These are phyloP conservation scores for Zelleria hepariella DNA, from an alignment of 2,888 invertebrate genomes.

Conservation along the genomic window DNA sequence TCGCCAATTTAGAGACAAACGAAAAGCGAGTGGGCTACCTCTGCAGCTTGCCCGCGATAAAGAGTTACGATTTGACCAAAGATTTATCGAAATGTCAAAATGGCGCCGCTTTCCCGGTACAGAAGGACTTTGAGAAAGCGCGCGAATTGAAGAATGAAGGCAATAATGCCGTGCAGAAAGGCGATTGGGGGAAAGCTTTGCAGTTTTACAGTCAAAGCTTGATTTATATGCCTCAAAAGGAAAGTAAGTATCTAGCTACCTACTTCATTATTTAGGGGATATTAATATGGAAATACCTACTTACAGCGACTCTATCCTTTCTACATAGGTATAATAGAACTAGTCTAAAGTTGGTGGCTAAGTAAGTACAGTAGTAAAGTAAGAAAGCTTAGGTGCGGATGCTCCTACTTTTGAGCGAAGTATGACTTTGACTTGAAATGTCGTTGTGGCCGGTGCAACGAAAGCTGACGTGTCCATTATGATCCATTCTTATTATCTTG, in stretches of 20 bases:
- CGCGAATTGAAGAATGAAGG: slow-evolving; percentile 78
- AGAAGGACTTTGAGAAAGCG: slow-evolving; percentile 74
- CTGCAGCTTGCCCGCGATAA: slow-evolving; percentile 67
- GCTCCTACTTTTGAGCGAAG: not conserved
- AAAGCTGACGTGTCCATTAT: not conserved
- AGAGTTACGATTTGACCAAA: slow-evolving; percentile 59
- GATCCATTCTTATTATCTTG: no score
- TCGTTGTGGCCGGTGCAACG: not conserved
- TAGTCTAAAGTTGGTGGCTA: no score
- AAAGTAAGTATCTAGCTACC: slow-evolving; percentile 74
- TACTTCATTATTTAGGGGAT: not conserved
- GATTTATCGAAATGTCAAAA: slow-evolving; percentile 45
- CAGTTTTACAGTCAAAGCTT: slow-evolving; percentile 79
- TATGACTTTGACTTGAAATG: not conserved
- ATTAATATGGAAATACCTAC: not conserved
- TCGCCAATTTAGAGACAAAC: slow-evolving; percentile 74
- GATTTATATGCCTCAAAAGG: slow-evolving; percentile 75
- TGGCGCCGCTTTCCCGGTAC: slow-evolving; percentile 47
- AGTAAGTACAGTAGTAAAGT: no score
- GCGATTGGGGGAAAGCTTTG: slow-evolving; percentile 78
- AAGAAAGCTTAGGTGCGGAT: not conserved
- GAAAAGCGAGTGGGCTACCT: slow-evolving; percentile 75
- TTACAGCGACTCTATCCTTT: no score
- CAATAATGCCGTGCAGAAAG: slow-evolving; percentile 79
- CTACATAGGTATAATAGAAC: no score